phyloP scores from a whole-genome alignment of 2,113 vertebrate species.

The Crotalus helleri region DNA sequence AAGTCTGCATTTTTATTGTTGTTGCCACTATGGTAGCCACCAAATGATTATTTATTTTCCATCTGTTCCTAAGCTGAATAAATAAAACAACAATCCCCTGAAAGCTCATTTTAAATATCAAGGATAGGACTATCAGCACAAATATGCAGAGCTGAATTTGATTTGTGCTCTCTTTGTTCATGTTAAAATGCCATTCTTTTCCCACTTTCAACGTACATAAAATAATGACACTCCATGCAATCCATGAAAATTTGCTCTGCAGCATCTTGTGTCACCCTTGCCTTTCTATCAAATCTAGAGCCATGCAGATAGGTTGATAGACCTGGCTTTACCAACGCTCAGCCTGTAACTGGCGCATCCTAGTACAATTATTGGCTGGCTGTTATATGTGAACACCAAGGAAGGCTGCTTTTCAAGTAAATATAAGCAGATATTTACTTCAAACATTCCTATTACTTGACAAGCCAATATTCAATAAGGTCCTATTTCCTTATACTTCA shows the following conservation, averaged over 20 bases:
- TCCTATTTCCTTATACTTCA: neutral
- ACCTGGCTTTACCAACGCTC: neutral
- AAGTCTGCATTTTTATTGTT: neutral
- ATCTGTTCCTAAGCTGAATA: neutral
- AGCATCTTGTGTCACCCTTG: neutral
- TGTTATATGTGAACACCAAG: neutral
- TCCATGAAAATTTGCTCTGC: neutral
- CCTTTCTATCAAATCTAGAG: neutral
- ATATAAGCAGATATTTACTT: neutral
- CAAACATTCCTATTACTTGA: slow-evolving; percentile 11
- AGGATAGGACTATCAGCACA: neutral
- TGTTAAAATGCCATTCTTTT: neutral
- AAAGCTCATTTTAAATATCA: slow-evolving; percentile 17
- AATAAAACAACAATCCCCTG: neutral
- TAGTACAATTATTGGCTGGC: neutral
- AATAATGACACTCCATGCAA: neutral
- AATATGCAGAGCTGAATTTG: slow-evolving; percentile 22
- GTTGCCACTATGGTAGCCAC: neutral
- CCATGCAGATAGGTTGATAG: neutral
- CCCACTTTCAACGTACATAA: neutral
- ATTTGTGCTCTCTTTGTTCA: slow-evolving; percentile 1
- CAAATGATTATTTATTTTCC: neutral
- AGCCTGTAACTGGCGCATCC: neutral
- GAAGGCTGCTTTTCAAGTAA: neutral
- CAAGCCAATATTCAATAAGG: neutral